Evolutionary conservation across 2,797 vertebrate genomes (phyloP), one percentile per base, ranked within the genome.

Genomic region (Denticeps clupeoides): DNA sequence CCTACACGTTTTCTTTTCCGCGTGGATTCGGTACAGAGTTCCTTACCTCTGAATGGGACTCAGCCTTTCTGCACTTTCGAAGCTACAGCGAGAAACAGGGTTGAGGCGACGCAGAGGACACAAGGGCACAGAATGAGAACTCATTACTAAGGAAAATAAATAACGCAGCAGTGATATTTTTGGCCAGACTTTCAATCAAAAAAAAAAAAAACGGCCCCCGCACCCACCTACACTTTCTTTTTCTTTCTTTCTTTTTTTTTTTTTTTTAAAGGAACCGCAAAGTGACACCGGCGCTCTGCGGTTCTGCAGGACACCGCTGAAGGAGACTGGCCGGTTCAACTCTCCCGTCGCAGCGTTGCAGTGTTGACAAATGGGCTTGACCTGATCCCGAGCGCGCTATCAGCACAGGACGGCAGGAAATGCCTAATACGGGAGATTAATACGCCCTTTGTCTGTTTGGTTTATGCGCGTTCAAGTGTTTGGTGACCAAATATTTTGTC

Each of bases 341-440:
- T 37, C 21, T 16, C 18, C 4, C 28, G 24, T 32, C 29, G 29
- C 31, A 29, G n/a, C 29, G 4, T 32, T 31, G 19, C 35, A 19
- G 19, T 35, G 9, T 11, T 38, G 35, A 38, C 35, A 38, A 38
- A 38, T 38, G 2, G 38, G 16, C 19, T 38, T 18, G 35, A 21
- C 35, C 35, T 38, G 35, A 48, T 47, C 27, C 7, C 9, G 40
- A 16, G 41, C 25, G 18, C 37, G 32, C 44, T 29, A 45, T 44
- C 50, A 40, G 46, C 10, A 13, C 3, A 28, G 11, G 29, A 45
- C 41, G 57, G 41, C 25, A 55, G 47, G 38, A 65, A 62, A 28
- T 41, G 51, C 60, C 45, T 46, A 45, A 26, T 41, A 28, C 25
- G 28, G 45, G 35, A 38, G 46, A 42, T 43, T 12, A 48, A 44